Base-by-base conservation (phyloP, 2,113 vertebrate genomes). In the Thymallus thymallus region DNA sequence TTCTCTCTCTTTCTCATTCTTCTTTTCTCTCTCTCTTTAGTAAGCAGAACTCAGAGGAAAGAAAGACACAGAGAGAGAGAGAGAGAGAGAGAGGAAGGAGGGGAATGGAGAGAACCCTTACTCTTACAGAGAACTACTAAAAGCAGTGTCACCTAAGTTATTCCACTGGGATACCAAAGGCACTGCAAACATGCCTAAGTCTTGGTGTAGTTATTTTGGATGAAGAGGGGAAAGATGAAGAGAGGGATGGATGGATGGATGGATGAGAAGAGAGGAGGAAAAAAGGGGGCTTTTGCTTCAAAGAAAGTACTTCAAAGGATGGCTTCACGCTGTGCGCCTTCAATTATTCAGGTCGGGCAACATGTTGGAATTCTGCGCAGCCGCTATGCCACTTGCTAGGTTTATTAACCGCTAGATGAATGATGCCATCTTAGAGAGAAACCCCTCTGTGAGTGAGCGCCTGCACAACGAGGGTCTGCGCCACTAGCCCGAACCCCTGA, bases 291-390 rank as follows among this genome's bases (percentile, higher is more conserved):
- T 78, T 4, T 22, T 84, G 85, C 78, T 88, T 92, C 91, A 77
- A 87, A 85, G 90, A 79, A 84, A 88, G 80, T 83, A 92, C 85
- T 69, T 87, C 90, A 93, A 90, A 92, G 86, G 87, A 84, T 83
- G 89, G 91, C 91, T 86, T 85, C 82, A 80, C 72, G 76, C 84
- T 86, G 90, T 72, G 90, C 83, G 86, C 87, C 78, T 73, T 93
- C 88, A 92, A 90, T 87, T 89, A 92, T 92, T 93, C 82, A 92
- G 78, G 72, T 68, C 63, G 48, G 78, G 75, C 82, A 86, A 81
- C 80, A 88, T 87, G 85, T 83, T 86, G 85, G 87, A 87, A 74
- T 83, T 77, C 76, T 46, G 77, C 48, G 72, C 85, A 86, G 71
- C 73, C 64, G 46, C 70, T 72, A 71, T 64, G 32, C 67, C 65